These are phyloP conservation scores for Heterotilapia buettikoferi DNA, from an alignment of 2,113 vertebrate species.

Conservation along the genomic window DNA sequence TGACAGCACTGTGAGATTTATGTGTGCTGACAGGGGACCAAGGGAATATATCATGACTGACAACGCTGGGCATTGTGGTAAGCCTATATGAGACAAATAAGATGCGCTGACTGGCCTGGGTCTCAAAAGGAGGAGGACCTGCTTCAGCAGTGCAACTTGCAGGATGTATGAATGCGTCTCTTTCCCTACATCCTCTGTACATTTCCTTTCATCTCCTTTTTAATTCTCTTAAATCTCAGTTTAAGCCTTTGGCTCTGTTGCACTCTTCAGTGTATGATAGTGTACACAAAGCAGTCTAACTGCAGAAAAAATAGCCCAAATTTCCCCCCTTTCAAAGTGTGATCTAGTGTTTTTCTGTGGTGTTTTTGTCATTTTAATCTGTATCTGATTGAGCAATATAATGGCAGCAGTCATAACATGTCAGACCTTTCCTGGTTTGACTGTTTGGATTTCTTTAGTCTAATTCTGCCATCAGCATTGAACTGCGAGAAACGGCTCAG, in stretches of 20 bases:
- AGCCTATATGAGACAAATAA: slow-evolving; percentile 56
- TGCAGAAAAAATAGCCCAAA: slow-evolving; percentile 20
- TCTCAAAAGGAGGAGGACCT: slow-evolving; percentile 15
- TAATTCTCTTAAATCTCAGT: slow-evolving; percentile 4
- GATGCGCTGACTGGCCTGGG: slow-evolving; percentile 48
- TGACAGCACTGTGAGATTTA: slow-evolving; percentile 66
- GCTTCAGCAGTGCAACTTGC: slow-evolving; percentile 12
- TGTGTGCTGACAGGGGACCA: slow-evolving; percentile 63
- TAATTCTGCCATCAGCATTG: slow-evolving; percentile 31
- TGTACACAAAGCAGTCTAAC: slow-evolving; percentile 2
- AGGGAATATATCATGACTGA: slow-evolving; percentile 63
- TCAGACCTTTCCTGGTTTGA: slow-evolving; percentile 66
- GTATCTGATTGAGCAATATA: slow-evolving; percentile 69
- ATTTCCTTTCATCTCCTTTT: not conserved
- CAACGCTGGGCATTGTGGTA: slow-evolving; percentile 59
- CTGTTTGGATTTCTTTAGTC: slow-evolving; percentile 66
- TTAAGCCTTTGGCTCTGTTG: not conserved
- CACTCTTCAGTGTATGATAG: not conserved
- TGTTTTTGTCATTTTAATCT: slow-evolving; percentile 67
- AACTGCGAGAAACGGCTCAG: slow-evolving; percentile 25
- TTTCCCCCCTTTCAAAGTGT: slow-evolving; percentile 24
- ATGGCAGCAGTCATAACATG: slow-evolving; percentile 76
- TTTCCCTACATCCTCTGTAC: not conserved
- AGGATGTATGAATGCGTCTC: not conserved
- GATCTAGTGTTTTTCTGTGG: slow-evolving; percentile 52